Conservation (phyloP, 2,888 invertebrate genomes). For the Lottia scabra region DNA sequence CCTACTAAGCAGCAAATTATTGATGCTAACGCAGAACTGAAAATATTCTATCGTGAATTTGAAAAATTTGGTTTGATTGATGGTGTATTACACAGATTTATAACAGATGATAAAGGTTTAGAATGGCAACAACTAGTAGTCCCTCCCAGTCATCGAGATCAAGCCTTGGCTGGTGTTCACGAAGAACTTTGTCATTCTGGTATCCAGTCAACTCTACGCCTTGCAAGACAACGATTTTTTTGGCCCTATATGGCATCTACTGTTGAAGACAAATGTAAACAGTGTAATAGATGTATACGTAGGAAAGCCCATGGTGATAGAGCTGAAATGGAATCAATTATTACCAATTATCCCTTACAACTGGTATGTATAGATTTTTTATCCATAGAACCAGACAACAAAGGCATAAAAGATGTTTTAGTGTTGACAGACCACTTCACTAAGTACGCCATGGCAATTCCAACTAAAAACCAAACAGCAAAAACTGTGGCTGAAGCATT, state of each 20-base stretch:
- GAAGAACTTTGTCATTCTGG: not conserved
- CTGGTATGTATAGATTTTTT: constrained; percentile 41
- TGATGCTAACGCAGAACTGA: not conserved
- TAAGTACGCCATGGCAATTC: constrained; percentile 22
- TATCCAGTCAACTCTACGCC: not conserved
- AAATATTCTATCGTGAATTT: not conserved
- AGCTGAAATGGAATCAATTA: constrained; percentile 12
- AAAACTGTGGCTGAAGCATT: constrained; percentile 24
- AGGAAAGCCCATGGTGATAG: not conserved
- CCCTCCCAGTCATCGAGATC: not conserved
- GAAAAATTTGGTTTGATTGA: not conserved
- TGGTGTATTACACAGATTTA: not conserved
- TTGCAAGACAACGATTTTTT: constrained; percentile 26
- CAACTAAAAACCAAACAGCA: constrained; percentile 29
- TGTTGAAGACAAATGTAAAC: constrained; percentile 23
- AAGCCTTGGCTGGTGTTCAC: not conserved
- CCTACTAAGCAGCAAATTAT: not conserved
- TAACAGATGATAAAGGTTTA: not conserved
- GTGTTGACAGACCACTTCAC: constrained; percentile 26
- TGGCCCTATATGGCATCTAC: constrained; percentile 37
- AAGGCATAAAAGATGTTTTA: constrained; percentile 14
- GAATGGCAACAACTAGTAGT: not conserved
- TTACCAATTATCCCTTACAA: constrained; percentile 34
- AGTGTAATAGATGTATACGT: constrained; percentile 34
- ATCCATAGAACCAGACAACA: constrained; percentile 26